A percentile compares a stretch with the other conserved stretches of the same genome.
Evolutionary conservation across 2,888 invertebrate genomes (phyloP).

Genomic region (Apeira syringaria): DNA sequence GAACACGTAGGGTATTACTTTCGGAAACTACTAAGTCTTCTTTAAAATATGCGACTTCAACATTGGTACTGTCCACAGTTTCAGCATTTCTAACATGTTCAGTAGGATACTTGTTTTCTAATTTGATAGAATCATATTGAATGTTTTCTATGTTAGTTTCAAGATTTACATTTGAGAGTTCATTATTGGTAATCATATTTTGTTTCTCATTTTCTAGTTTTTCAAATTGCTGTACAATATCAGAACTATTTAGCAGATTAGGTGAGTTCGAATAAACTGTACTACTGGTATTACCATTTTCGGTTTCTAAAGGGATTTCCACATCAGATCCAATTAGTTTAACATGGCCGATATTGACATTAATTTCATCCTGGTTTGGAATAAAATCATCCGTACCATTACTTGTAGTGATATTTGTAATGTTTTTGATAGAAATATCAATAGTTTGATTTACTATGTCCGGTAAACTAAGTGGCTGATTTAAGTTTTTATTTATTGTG

Average conservation of each 20-base stretch:
- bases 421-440: constrained; percentile 5
- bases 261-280: too few species aligned
- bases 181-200: not conserved
- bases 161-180: not conserved
- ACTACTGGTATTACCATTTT: too few species aligned
- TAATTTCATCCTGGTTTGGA: constrained; percentile 22
- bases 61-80: constrained; percentile 3
- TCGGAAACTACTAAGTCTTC: constrained; percentile 54
- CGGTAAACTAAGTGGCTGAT: constrained; percentile 32
- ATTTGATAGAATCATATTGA: not conserved
- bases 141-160: not conserved
- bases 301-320: not conserved
- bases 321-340: not conserved
- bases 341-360: not conserved
- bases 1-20: constrained; percentile 60
- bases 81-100: constrained; percentile 1
- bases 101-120: not conserved
- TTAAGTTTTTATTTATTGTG: constrained; percentile 25
- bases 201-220: not conserved
- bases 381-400: constrained; percentile 32
- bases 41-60: constrained; percentile 25
- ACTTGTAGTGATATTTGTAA: not conserved
- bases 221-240: not conserved
- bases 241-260: not conserved
- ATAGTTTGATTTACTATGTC: constrained; percentile 39